Evolutionary conservation across 2,888 invertebrate genomes (phyloP).

Genomic region (Balanococcus diminutus): DNA sequence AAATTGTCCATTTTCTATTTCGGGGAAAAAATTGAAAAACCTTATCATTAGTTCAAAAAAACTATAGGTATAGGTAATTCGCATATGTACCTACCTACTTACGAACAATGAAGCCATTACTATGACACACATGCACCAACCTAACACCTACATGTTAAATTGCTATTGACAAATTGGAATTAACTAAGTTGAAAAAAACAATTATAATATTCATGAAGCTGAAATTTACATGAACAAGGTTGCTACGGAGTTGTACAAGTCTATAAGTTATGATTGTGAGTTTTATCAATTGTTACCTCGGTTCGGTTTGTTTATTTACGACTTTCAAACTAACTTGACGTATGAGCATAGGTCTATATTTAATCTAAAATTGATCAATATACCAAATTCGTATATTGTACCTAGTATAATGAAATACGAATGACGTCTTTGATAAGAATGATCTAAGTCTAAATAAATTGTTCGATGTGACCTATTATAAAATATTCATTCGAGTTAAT

Average conservation of each 20-base stretch:
- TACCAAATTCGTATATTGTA: not conserved
- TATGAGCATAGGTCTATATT: not conserved
- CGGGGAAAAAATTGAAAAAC: no score
- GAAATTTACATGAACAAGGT: constrained; percentile 25
- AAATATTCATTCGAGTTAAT: not conserved
- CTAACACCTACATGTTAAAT: constrained; percentile 9
- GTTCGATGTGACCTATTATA: not conserved
- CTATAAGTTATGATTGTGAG: not conserved
- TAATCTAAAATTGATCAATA: constrained; percentile 5
- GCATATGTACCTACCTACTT: not conserved
- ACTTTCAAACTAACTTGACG: not conserved
- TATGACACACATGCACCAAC: not conserved
- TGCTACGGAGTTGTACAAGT: not conserved
- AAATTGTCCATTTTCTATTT: no score
- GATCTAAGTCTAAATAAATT: not conserved
- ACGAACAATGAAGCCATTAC: not conserved
- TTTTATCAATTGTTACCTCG: constrained; percentile 11
- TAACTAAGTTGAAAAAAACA: constrained; percentile 7
- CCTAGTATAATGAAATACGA: not conserved
- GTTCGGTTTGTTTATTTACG: not conserved
- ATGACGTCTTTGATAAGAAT: not conserved
- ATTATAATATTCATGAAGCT: constrained; percentile 27
- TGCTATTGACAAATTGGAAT: constrained; percentile 23
- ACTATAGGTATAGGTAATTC: no score
- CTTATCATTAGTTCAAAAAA: no score